Evolutionary conservation across 2,113 vertebrate species (phyloP).

Genomic region (Australoheros scitulus): DNA sequence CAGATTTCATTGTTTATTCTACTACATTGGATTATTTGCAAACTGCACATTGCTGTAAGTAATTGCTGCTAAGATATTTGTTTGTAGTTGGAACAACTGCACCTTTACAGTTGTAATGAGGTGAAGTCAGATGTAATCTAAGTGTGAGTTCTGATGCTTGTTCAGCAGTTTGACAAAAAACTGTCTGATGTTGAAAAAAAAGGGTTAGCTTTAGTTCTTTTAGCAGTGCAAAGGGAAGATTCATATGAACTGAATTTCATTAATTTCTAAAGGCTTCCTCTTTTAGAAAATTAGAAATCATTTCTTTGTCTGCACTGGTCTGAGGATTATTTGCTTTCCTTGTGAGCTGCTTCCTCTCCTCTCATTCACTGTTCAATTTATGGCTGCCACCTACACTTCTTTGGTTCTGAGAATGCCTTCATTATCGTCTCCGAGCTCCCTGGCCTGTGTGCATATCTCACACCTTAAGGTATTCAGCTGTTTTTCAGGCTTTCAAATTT

Average conservation of each 20-base stretch:
- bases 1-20: background rate
- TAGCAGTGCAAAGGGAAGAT: background rate
- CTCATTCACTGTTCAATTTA: conserved; percentile 41
- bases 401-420: conserved; percentile 8
- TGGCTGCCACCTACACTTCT: conserved; percentile 53
- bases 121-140: background rate
- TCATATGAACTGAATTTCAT: background rate
- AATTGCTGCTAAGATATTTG: background rate
- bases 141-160: no score
- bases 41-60: background rate
- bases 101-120: background rate
- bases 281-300: background rate
- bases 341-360: conserved; percentile 11
- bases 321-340: conserved; percentile 36
- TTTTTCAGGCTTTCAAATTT: background rate
- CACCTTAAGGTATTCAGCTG: background rate
- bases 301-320: conserved; percentile 11
- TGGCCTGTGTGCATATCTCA: background rate
- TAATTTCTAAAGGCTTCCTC: background rate
- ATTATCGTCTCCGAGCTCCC: background rate
- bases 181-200: background rate
- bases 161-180: background rate
- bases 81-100: background rate
- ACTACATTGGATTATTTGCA: background rate
- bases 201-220: background rate